Conservation (phyloP, 2,888 invertebrate genomes). For the Drosophila monieri region DNA sequence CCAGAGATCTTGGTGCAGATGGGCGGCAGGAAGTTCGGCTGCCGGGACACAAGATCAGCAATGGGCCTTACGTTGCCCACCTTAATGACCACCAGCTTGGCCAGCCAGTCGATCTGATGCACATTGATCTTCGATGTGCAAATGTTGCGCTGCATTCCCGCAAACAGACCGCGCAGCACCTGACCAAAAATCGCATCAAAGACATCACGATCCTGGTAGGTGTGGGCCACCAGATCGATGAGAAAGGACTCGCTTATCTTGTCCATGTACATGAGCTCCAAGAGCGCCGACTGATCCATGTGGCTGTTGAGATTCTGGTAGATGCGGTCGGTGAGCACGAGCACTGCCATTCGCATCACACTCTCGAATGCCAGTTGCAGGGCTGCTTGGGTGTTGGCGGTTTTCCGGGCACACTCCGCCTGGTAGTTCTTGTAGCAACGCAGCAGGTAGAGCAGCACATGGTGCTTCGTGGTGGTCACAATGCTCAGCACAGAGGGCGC, state of each 20-base stretch:
- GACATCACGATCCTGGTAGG: slow-evolving; percentile 83
- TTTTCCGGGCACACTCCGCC: slow-evolving; percentile 32
- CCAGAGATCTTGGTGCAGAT: slow-evolving; percentile 91
- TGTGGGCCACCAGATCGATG: slow-evolving; percentile 86
- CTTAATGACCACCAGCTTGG: slow-evolving; percentile 92
- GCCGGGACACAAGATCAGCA: slow-evolving; percentile 87
- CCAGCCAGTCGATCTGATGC: slow-evolving; percentile 90
- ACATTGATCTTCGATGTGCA: slow-evolving; percentile 84
- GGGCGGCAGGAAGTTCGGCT: slow-evolving; percentile 90
- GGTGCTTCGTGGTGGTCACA: slow-evolving; percentile 72
- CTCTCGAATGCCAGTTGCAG: slow-evolving; percentile 56
- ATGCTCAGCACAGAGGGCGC: slow-evolving; percentile 52
- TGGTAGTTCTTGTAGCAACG: slow-evolving; percentile 80
- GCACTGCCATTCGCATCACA: slow-evolving; percentile 72
- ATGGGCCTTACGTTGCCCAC: slow-evolving; percentile 91
- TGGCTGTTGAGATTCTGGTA: slow-evolving; percentile 74
- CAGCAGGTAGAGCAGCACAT: slow-evolving; percentile 79
- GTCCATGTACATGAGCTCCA: slow-evolving; percentile 86
- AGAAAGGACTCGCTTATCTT: slow-evolving; percentile 87
- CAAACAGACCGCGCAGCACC: slow-evolving; percentile 81
- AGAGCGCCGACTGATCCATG: slow-evolving; percentile 85
- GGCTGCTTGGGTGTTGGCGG: slow-evolving; percentile 22
- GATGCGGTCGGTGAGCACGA: slow-evolving; percentile 80
- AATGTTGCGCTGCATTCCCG: slow-evolving; percentile 83
- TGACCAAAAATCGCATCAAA: slow-evolving; percentile 82